phyloP scores from a whole-genome alignment of 2,797 vertebrate species.

The Carapus acus region DNA sequence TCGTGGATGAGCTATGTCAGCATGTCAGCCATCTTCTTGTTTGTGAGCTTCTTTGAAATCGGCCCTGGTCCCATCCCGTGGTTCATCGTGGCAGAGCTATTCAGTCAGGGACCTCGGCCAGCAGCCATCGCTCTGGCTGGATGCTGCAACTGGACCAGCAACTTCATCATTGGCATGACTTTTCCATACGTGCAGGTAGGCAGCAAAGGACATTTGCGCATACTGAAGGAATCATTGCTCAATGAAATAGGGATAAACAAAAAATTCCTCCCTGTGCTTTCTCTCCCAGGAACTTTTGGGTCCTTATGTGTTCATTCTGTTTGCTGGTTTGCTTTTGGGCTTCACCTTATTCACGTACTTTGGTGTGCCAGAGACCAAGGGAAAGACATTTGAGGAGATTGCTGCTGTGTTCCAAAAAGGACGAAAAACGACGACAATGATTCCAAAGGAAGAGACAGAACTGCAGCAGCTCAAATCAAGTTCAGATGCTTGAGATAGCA shows the following conservation, averaged over 20 bases:
- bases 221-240: background rate
- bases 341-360: slow-evolving; percentile 82
- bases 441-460: slow-evolving; percentile 63
- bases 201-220: background rate
- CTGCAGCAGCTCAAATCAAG: slow-evolving; percentile 76
- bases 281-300: slow-evolving; percentile 72
- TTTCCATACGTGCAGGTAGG: slow-evolving; percentile 88
- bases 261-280: background rate
- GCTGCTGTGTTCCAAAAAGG: slow-evolving; percentile 79
- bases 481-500: slow-evolving; percentile 68
- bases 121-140: slow-evolving; percentile 87
- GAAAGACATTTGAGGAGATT: slow-evolving; percentile 91
- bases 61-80: slow-evolving; percentile 96
- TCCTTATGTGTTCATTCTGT: slow-evolving; percentile 84
- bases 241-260: background rate
- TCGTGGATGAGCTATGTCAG: slow-evolving; percentile 93
- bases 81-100: slow-evolving; percentile 98
- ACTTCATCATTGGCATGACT: slow-evolving; percentile 89
- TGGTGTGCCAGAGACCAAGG: slow-evolving; percentile 95
- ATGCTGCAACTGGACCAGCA: slow-evolving; percentile 94
- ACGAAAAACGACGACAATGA: slow-evolving; percentile 13
- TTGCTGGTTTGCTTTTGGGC: slow-evolving; percentile 76
- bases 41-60: slow-evolving; percentile 95
- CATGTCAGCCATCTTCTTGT: slow-evolving; percentile 89
- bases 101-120: slow-evolving; percentile 93